Evolutionary conservation across 2,888 invertebrate species (phyloP).

Genomic region (Listrodromus nycthemerus): DNA sequence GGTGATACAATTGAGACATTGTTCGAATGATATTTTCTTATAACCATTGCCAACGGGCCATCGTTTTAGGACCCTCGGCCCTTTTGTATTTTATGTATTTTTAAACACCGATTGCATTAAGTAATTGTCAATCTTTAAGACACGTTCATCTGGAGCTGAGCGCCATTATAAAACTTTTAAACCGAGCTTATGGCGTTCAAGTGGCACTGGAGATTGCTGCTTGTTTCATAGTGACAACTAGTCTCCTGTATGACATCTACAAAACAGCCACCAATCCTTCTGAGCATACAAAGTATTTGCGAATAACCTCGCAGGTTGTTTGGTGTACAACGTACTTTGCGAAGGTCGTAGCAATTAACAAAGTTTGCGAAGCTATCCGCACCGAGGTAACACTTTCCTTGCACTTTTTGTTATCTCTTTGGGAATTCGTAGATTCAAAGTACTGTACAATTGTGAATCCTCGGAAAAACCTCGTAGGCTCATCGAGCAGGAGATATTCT

Average conservation of each 20-base stretch:
- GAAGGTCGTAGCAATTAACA: conserved; percentile 29
- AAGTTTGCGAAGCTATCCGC: conserved; percentile 28
- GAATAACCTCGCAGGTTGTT: background rate
- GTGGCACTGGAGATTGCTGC: conserved; percentile 44
- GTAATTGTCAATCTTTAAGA: conserved; percentile 37
- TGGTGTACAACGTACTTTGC: conserved; percentile 18
- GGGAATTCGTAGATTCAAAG: background rate
- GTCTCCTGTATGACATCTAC: conserved; percentile 36
- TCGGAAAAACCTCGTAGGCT: background rate
- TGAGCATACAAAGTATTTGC: background rate
- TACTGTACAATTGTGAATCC: background rate
- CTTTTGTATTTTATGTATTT: no score
- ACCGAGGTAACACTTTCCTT: conserved; percentile 38
- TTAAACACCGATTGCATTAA: background rate
- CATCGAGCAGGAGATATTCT: conserved; percentile 51
- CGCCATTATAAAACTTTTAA: conserved; percentile 28
- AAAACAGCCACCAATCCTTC: background rate
- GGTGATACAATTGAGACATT: no score
- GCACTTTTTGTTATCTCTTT: background rate
- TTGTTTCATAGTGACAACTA: conserved; percentile 40
- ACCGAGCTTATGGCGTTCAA: conserved; percentile 29
- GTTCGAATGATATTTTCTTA: no score
- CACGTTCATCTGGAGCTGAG: conserved; percentile 63
- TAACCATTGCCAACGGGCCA: no score
- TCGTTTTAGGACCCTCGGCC: no score